A percentile compares a stretch with the other conserved stretches of the same genome.
Conservation (phyloP, 2,113 vertebrate species). For the Melospiza georgiana region DNA sequence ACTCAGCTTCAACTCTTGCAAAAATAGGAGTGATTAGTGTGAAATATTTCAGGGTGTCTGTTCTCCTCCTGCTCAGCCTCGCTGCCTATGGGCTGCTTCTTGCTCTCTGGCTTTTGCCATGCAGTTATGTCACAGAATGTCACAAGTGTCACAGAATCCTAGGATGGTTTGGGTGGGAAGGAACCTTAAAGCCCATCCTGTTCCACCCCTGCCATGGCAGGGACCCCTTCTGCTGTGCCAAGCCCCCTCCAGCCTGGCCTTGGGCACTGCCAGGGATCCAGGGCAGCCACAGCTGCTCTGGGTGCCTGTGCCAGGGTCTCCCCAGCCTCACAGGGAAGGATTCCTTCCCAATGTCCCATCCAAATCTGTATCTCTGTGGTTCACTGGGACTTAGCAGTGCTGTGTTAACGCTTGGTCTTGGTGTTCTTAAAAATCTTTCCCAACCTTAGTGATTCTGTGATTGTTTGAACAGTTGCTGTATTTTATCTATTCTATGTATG, state of each 20-base stretch:
- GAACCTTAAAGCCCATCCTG: neutral
- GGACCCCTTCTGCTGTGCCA: neutral
- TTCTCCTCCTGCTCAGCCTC: neutral
- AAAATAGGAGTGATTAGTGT: neutral
- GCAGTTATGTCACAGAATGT: neutral
- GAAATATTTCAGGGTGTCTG: neutral
- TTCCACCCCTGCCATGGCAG: neutral
- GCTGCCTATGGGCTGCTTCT: neutral
- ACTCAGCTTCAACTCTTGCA: neutral
- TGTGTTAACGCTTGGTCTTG: neutral
- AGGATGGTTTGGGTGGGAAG: neutral
- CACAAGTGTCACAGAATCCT: neutral
- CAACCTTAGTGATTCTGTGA: neutral
- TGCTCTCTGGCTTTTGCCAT: neutral
- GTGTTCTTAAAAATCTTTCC: neutral
- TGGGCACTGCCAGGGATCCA: neutral
- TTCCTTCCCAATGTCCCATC: neutral
- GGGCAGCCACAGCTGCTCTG: neutral
- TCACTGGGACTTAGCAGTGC: neutral
- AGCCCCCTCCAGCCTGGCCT: rapidly evolving
- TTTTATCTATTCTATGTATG: neutral
- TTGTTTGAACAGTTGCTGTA: neutral
- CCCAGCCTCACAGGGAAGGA: rapidly evolving
- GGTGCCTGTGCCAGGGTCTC: rapidly evolving
- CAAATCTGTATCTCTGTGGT: neutral